Evolutionary conservation across 2,113 vertebrate genomes (phyloP).

Genomic region (Nycticryphes semicollaris): DNA sequence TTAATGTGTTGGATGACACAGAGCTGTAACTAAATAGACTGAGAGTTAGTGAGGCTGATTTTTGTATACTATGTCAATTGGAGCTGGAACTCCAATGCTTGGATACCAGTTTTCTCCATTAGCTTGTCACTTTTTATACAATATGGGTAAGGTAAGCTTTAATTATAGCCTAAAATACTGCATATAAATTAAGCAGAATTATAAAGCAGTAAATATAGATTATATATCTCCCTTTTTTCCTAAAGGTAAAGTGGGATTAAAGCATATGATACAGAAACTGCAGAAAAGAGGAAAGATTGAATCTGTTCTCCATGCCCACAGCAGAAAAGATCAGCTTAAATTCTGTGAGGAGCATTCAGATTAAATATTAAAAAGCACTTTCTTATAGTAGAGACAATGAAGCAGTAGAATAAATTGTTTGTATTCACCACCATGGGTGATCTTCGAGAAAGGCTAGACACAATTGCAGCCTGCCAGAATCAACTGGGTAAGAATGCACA

Average conservation of each 20-base stretch:
- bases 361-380: not conserved
- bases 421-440: fast-evolving
- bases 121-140: not conserved
- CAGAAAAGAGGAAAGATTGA: not conserved
- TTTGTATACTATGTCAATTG: not conserved
- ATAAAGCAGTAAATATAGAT: not conserved
- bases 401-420: not conserved
- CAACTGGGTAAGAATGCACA: not conserved
- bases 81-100: not conserved
- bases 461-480: not conserved
- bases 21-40: not conserved
- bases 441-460: not conserved
- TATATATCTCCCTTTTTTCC: not conserved
- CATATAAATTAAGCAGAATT: not conserved
- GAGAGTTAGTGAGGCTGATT: not conserved
- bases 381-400: not conserved
- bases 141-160: not conserved
- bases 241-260: not conserved
- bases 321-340: not conserved
- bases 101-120: not conserved
- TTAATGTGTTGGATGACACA: not conserved
- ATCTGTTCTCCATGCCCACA: not conserved
- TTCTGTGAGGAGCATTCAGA: not conserved
- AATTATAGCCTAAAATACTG: not conserved
- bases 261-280: not conserved